Evolutionary conservation across 2,888 invertebrate genomes (phyloP).

Genomic region (Tenthredo mesomela): DNA sequence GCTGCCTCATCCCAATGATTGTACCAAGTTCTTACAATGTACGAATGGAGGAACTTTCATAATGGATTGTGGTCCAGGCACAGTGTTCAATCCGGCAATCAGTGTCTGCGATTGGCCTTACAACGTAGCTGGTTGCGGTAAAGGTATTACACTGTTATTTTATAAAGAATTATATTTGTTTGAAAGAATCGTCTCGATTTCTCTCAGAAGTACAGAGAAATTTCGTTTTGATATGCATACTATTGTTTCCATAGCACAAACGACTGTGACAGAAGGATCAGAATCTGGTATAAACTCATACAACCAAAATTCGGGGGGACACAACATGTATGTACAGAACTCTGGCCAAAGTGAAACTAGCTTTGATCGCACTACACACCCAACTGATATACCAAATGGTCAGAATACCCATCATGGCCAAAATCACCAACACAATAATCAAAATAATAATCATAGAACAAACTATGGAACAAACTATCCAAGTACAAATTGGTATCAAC

Average conservation of each 20-base stretch:
- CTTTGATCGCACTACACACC: not conserved
- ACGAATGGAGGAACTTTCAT: conserved; percentile 70
- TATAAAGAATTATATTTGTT: not conserved
- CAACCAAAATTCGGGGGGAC: not conserved
- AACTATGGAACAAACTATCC: not conserved
- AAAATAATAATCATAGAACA: not conserved
- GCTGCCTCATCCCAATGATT: conserved; percentile 75
- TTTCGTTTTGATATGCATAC: not conserved
- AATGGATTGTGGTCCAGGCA: conserved; percentile 77
- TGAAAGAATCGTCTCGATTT: not conserved
- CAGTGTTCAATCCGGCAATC: conserved; percentile 75
- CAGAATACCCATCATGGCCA: not conserved
- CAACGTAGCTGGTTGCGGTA: conserved; percentile 73
- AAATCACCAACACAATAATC: not conserved
- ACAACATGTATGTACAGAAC: not conserved
- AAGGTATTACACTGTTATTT: conserved; percentile 24
- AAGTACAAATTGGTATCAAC: conserved; percentile 16
- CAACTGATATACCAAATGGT: conserved; percentile 8
- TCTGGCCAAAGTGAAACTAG: not conserved
- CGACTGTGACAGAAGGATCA: not conserved
- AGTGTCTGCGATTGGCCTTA: conserved; percentile 76
- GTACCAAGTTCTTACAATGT: conserved; percentile 77
- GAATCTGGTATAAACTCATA: not conserved
- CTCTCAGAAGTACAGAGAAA: not conserved
- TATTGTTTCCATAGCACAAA: not conserved